Percentiles rank a stretch among this genome's conserved stretches.
Evolutionary conservation across 2,888 invertebrate species (phyloP).

Genomic region (Venusia cambrica): DNA sequence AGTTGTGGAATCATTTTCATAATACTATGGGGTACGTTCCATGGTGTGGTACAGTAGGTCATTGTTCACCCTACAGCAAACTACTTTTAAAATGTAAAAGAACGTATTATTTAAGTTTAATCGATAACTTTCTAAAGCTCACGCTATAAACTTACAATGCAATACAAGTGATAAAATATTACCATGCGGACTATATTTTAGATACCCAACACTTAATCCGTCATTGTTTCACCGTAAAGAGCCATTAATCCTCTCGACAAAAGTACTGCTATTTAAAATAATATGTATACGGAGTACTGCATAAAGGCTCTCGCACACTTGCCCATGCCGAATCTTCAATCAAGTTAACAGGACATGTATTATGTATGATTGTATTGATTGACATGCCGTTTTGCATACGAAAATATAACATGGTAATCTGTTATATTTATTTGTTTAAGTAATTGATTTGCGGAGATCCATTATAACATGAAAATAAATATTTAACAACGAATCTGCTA

Average conservation of each 20-base stretch:
- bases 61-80: conserved; percentile 3
- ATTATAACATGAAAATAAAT: too few relatives aligned
- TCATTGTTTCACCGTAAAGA: conserved; percentile 15
- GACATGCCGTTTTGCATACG: too few relatives aligned
- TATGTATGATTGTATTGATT: too few relatives aligned
- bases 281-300: conserved; percentile 2
- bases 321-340: too few relatives aligned
- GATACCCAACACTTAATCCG: conserved; percentile 21
- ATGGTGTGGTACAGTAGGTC: too few relatives aligned
- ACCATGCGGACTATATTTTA: conserved; percentile 3
- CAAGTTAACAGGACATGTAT: too few relatives aligned
- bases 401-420: too few relatives aligned
- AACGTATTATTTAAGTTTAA: conserved; percentile 5
- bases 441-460: too few relatives aligned
- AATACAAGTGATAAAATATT: conserved; percentile 11
- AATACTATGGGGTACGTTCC: too few relatives aligned
- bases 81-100: conserved; percentile 9
- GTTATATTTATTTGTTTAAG: too few relatives aligned
- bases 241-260: conserved; percentile 4
- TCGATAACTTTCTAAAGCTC: conserved; percentile 18
- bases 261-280: conserved; percentile 12
- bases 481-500: too few relatives aligned
- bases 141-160: conserved; percentile 7
- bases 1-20: too few relatives aligned
- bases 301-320: conserved; percentile 3